These are phyloP conservation scores for Rosalia funebris DNA, from an alignment of 2,888 invertebrate species.

Conservation along the genomic window DNA sequence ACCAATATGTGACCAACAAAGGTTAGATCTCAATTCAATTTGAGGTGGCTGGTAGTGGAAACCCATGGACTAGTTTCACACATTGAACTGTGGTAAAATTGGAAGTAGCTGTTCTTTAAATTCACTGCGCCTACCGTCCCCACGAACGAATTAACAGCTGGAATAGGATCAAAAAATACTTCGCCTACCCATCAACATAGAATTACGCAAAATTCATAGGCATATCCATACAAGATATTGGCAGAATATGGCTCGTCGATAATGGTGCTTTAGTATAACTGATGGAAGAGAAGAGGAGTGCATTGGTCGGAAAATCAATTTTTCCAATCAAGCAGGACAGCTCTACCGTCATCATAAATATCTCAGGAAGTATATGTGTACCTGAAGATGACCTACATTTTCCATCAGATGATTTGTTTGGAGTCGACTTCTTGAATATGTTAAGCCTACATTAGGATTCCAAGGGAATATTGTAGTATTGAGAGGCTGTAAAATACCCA, in stretches of 20 bases:
- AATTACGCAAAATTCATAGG: neutral
- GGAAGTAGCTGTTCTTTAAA: slow-evolving; percentile 9
- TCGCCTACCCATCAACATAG: neutral
- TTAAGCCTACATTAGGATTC: neutral
- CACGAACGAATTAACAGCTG: neutral
- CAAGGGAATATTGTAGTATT: neutral
- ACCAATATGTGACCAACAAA: no score
- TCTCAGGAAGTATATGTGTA: neutral
- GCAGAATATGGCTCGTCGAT: neutral
- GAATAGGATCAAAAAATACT: neutral
- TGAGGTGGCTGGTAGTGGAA: no score
- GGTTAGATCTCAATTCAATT: no score
- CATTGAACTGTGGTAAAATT: no score
- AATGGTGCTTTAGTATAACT: neutral
- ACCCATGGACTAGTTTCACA: no score
- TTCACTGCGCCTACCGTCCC: neutral
- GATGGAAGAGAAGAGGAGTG: neutral
- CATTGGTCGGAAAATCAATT: neutral
- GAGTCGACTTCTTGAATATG: neutral
- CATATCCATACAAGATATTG: neutral
- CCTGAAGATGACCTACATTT: slow-evolving; percentile 1
- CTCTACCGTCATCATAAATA: slow-evolving; percentile 1
- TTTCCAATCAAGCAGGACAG: neutral
- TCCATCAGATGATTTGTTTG: neutral
- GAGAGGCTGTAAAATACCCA: neutral